Evolutionary conservation across 2,888 invertebrate species (phyloP).

Genomic region (Melinaea menophilus): DNA sequence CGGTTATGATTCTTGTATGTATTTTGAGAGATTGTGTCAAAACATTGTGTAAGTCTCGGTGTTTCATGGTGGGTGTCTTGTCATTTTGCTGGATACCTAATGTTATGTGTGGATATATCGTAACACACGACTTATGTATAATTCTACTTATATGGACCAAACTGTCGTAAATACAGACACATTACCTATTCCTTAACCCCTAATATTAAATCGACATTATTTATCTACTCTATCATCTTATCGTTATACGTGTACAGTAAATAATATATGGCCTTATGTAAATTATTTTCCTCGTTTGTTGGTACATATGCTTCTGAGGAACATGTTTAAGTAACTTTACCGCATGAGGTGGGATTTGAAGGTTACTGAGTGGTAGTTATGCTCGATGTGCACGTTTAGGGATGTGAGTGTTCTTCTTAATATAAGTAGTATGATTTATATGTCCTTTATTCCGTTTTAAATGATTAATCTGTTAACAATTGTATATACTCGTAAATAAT

Average conservation of each 20-base stretch:
- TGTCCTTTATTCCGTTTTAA: conserved; percentile 57
- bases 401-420: conserved; percentile 64
- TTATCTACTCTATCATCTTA: conserved; percentile 74
- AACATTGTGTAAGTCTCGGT: conserved; percentile 8
- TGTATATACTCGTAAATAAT: conserved; percentile 55
- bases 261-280: conserved; percentile 77
- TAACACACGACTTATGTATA: conserved; percentile 67
- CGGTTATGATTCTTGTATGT: conserved; percentile 17
- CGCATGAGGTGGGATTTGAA: conserved; percentile 43
- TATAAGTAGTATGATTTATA: conserved; percentile 56
- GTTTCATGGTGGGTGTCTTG: conserved; percentile 20
- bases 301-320: conserved; percentile 58
- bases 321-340: conserved; percentile 46
- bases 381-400: conserved; percentile 60
- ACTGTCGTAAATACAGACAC: conserved; percentile 74
- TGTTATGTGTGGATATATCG: conserved; percentile 52
- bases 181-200: conserved; percentile 68
- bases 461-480: conserved; percentile 58
- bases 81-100: conserved; percentile 56
- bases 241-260: conserved; percentile 75
- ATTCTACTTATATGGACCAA: conserved; percentile 75
- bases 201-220: conserved; percentile 72
- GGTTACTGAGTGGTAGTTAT: conserved; percentile 58
- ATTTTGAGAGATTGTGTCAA: conserved; percentile 17
- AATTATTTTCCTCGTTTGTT: conserved; percentile 68